These are phyloP conservation scores for Rhyacichthys aspro DNA, from an alignment of 2,797 vertebrate species.

Conservation along the genomic window DNA sequence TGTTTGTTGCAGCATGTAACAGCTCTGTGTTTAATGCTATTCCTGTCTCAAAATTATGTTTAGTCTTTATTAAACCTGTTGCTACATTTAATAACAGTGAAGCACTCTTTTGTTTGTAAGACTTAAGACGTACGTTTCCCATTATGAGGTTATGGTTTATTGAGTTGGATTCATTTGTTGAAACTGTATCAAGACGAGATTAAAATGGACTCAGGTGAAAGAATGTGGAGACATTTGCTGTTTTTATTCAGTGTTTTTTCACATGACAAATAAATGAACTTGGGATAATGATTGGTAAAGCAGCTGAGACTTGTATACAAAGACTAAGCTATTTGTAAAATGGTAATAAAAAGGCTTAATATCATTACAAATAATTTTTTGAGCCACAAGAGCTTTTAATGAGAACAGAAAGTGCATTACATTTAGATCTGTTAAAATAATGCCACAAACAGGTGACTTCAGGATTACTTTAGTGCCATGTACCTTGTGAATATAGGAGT, in stretches of 20 bases:
- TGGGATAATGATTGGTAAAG: too few species aligned
- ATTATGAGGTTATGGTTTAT: not conserved
- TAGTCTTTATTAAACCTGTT: not conserved
- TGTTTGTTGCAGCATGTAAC: not conserved
- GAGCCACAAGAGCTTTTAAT: too few species aligned
- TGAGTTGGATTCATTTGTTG: conserved; percentile 3
- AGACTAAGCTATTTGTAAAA: too few species aligned
- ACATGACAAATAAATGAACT: not conserved
- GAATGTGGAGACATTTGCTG: not conserved
- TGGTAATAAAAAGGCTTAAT: too few species aligned
- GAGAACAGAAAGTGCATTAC: too few species aligned
- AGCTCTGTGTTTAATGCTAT: conserved; percentile 9
- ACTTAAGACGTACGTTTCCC: too few species aligned
- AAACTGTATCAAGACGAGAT: conserved; percentile 21
- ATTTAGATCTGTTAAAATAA: too few species aligned
- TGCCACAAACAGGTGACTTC: too few species aligned
- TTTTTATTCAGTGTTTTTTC: not conserved
- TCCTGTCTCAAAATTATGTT: conserved; percentile 19
- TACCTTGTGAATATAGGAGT: too few species aligned
- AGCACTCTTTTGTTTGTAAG: conserved; percentile 4
- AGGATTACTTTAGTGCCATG: too few species aligned
- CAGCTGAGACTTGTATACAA: too few species aligned
- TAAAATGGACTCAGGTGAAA: conserved; percentile 26
- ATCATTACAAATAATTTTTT: too few species aligned
- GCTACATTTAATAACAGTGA: not conserved